Evolutionary conservation across 2,113 vertebrate genomes (phyloP).

Genomic region (Sorex araneus): DNA sequence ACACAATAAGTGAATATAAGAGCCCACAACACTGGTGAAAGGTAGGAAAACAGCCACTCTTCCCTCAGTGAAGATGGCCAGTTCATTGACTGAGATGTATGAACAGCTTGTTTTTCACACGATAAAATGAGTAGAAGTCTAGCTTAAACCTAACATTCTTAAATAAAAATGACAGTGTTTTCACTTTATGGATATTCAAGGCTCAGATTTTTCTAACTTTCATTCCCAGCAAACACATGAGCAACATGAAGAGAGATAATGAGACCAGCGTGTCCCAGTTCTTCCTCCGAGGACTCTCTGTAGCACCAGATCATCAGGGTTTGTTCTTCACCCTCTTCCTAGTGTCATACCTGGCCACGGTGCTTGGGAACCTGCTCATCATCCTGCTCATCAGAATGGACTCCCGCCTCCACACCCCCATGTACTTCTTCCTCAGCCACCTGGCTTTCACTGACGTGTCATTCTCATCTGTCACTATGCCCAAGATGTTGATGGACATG

Average conservation of each 20-base stretch:
- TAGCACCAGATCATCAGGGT: rapidly evolving
- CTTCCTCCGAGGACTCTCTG: constrained; percentile 73
- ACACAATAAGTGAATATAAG: too few species aligned
- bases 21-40: too few species aligned
- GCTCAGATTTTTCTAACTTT: not conserved
- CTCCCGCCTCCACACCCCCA: constrained; percentile 68
- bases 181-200: not conserved
- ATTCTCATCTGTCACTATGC: constrained; percentile 75
- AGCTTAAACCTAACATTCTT: too few species aligned
- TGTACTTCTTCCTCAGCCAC: constrained; percentile 82
- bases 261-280: not conserved
- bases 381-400: constrained; percentile 73
- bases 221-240: not conserved
- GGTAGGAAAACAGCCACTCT: too few species aligned
- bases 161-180: too few species aligned
- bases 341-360: constrained; percentile 55
- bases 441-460: constrained; percentile 65
- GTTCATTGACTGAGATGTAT: too few species aligned
- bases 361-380: constrained; percentile 78
- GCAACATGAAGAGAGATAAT: constrained; percentile 62
- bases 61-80: too few species aligned
- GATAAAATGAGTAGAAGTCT: too few species aligned
- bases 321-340: constrained; percentile 43
- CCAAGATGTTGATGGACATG: constrained; percentile 70
- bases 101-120: too few species aligned